Base-by-base conservation (phyloP, 2,888 invertebrate species). In the Trilocha varians region DNA sequence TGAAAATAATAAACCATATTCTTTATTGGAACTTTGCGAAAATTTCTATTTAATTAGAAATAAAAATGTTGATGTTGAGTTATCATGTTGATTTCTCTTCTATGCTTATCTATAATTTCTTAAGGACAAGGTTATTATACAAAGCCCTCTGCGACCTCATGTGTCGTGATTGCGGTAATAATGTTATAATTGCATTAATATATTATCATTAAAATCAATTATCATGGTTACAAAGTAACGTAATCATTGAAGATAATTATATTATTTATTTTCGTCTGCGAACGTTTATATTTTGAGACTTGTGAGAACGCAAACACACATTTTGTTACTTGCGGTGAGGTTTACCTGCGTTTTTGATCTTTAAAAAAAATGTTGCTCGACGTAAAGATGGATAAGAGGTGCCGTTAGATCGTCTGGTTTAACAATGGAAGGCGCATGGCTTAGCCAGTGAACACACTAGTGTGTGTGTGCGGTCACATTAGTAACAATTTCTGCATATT, bases 331-430 rank as follows among this genome's bases (percentile, higher is more conserved):
- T 25, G 2, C 25, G 6, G 25, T 9, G 25, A 25, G 8, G 11
- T 25, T 25, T 25, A 67, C 70, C 57, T 49, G 50, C 53, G 56
- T 61, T 63, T 62, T 56, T 65, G 65, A 62, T 59, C 60, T 65
- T 67, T 62, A 64, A 67, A 71, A 74, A 64, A 60, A 25, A 9
- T 25, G 25, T 25, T 25, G 11, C 11, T 25, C 64, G 75, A 79
- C 78, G 68, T 62, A 71, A 69, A 71, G 64, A 67, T 67, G 73
- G 80, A 79, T 78, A 78, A 73, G 56, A 59, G 68, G 62, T 80
- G 65, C 84, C 84, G 84, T 84, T 83, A 83, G 65, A 57, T 66
- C 57, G 82, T 77, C 79, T 78, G 77, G 68, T 66, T 65, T 64
- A 68, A 79, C 75, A 77, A 78, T 78, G 57, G 61, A 53, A 57